Percentiles rank a stretch among this genome's conserved stretches.
Evolutionary conservation across 2,888 invertebrate species (phyloP).

Genomic region (Parnassius orleans): DNA sequence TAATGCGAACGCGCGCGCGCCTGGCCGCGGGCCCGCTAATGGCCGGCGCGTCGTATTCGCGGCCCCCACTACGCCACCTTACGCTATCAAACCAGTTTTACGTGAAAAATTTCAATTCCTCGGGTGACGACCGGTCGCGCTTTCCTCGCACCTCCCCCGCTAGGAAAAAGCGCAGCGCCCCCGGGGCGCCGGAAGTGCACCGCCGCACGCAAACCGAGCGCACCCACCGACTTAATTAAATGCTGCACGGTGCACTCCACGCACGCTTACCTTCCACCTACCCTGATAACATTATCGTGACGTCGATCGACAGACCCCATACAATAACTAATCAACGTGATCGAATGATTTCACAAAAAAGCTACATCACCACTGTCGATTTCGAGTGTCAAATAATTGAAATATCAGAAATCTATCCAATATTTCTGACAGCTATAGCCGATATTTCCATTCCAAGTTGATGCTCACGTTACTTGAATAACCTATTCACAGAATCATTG

Average conservation of each 20-base stretch:
- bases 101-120: constrained; percentile 78
- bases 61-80: constrained; percentile 73
- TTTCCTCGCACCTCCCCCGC: constrained; percentile 66
- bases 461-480: background rate
- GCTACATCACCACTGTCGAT: background rate
- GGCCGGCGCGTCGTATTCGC: constrained; percentile 75
- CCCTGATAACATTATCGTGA: constrained; percentile 26
- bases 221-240: constrained; percentile 78
- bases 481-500: too few relatives aligned
- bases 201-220: constrained; percentile 73
- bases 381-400: background rate
- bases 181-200: constrained; percentile 75
- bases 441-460: background rate
- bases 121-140: constrained; percentile 75
- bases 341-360: background rate
- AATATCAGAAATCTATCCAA: background rate
- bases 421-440: background rate
- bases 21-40: constrained; percentile 71
- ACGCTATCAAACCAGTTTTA: constrained; percentile 79
- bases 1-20: constrained; percentile 65
- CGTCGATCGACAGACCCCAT: background rate
- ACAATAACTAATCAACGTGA: background rate
- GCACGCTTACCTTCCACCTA: constrained; percentile 17
- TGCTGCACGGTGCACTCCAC: constrained; percentile 51
- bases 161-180: constrained; percentile 76